Conservation (phyloP, 2,113 vertebrate species). For the Proteles cristata region DNA sequence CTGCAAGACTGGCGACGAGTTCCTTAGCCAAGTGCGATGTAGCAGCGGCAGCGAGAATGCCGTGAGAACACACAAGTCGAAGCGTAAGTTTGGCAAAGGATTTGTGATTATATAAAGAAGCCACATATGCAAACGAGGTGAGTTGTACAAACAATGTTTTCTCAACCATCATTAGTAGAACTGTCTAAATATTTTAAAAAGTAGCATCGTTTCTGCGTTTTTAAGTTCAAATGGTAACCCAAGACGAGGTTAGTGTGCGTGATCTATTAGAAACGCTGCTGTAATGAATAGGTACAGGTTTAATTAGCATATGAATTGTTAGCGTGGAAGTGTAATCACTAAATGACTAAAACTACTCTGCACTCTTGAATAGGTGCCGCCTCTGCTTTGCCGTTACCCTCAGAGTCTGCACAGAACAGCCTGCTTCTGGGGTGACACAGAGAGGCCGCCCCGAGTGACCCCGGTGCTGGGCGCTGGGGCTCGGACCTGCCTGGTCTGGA, state of each 20-base stretch:
- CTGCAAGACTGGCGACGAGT: neutral
- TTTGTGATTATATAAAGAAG: no score
- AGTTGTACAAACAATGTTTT: neutral
- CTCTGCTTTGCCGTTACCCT: neutral
- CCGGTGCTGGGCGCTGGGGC: neutral
- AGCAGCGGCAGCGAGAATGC: accelerated
- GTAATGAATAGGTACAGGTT: neutral
- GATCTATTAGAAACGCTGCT: neutral
- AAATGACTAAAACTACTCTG: neutral
- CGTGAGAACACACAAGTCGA: no score
- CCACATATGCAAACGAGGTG: neutral
- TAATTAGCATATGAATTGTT: conserved; percentile 61
- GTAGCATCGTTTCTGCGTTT: neutral
- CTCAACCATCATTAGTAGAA: neutral
- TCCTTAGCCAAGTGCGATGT: neutral
- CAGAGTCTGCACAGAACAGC: neutral
- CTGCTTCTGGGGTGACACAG: neutral
- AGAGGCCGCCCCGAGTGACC: accelerated
- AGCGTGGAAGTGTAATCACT: conserved; percentile 17
- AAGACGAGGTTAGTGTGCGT: neutral
- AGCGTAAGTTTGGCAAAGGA: neutral
- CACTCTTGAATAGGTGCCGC: neutral
- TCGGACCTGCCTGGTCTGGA: accelerated
- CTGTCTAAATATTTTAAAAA: conserved; percentile 48
- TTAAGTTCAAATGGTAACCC: conserved; percentile 4